Evolutionary conservation across 1,140 invertebrate species (phyloP), one percentile per base, ranked within the genome.

Genomic region (Choristoneura fumiferana): DNA sequence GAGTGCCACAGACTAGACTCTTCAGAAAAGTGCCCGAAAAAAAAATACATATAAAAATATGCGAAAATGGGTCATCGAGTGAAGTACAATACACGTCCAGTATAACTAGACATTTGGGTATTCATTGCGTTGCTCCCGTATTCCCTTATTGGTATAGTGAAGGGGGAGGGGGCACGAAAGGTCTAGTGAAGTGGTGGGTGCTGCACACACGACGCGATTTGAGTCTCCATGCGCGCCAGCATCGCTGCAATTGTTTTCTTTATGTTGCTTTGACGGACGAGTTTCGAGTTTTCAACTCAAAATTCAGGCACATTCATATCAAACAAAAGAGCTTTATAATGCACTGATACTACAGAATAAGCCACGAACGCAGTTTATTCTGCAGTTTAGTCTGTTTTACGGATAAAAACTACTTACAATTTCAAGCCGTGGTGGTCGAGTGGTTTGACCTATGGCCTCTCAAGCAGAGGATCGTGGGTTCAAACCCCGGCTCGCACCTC

Each of bases 31-130:
- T 71, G 73, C 71, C 71, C 69, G 65, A 65, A 76, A 60, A 78
- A 59, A 58, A 59, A 71, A 65, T 65, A 77, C 58, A 66, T 59
- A 77, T 57, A 63, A 59, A 68, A 71, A 71, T 74, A 68, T 67
- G 78, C 68, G 69, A 78, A 82, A 82, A 78, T 80, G 72, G 77
- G 79, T 80, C 79, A 82, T 80, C 77, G 76, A 78, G 75, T 75
- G 71, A 69, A 76, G 66, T 71, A 73, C 69, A 67, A 64, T 66
- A 71, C 61, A 59, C 61, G 73, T 63, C 77, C 76, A 78, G 62
- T 57, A 40, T 57, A 74, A 56, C 36, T 18, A 63, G 75, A 73
- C 49, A 67, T 57, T 54, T 35, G 63, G 57, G 58, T 61, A 60
- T 62, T 64, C 58, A 29, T 18, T 17, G 40, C 40, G n/a, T 6